Conservation (phyloP, 2,113 vertebrate species). For the Antigone vipio region DNA sequence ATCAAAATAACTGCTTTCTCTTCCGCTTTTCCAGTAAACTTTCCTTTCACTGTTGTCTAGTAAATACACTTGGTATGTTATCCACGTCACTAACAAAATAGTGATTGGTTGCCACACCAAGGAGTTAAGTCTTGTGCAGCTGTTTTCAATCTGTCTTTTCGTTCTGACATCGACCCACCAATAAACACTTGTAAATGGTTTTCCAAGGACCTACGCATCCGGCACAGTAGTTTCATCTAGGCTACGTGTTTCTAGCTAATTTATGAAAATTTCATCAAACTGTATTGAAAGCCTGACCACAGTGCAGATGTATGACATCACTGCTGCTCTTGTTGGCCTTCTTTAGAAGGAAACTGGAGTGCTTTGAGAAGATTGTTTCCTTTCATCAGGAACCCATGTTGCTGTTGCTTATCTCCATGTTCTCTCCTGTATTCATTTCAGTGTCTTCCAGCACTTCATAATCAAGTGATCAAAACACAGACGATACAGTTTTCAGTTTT, state of each 20-base stretch:
- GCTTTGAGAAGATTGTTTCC: background rate
- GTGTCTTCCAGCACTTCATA: background rate
- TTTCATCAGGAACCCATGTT: background rate
- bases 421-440: background rate
- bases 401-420: background rate
- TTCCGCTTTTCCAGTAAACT: background rate
- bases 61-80: background rate
- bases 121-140: background rate
- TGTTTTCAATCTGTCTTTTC: background rate
- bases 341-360: background rate
- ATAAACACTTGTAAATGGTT: background rate
- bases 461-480: background rate
- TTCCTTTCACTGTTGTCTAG: background rate
- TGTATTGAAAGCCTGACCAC: background rate
- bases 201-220: background rate
- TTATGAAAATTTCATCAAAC: background rate
- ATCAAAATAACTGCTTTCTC: background rate
- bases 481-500: background rate
- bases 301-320: background rate
- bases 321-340: background rate
- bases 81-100: background rate
- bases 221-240: background rate
- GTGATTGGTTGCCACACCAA: background rate
- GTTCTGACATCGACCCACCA: accelerated
- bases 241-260: background rate